Conservation (phyloP, 2,797 vertebrate species). For the Clarias fuscus region DNA sequence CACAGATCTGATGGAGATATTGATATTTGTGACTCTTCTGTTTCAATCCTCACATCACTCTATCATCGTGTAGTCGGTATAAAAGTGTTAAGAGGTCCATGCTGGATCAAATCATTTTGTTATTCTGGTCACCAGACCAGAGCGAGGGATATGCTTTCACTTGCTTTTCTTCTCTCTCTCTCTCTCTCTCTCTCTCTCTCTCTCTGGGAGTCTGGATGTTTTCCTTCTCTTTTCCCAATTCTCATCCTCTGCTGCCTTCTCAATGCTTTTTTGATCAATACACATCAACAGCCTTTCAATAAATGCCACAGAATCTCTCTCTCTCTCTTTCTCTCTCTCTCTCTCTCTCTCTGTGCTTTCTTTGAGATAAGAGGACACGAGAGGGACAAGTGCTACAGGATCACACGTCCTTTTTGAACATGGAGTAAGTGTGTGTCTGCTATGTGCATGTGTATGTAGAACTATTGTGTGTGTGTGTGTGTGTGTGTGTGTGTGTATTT, state of each 20-base stretch:
- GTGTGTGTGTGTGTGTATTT: neutral
- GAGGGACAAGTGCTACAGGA: neutral
- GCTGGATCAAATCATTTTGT: neutral
- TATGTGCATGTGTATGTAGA: neutral
- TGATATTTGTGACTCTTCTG: neutral
- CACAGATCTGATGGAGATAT: neutral
- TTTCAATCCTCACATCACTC: neutral
- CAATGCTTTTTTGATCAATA: conserved; percentile 20
- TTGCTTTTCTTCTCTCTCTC: neutral
- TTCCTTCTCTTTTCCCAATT: neutral
- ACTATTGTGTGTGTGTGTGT: neutral
- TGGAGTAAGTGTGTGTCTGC: neutral
- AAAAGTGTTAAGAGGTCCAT: neutral
- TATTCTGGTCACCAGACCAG: neutral
- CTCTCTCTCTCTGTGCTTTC: neutral
- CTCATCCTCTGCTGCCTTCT: conserved; percentile 4
- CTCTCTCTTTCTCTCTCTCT: neutral
- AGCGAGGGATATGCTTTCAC: neutral
- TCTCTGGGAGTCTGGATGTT: neutral
- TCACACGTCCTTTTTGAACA: neutral
- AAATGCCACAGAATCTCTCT: neutral
- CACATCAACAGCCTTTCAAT: conserved; percentile 14
- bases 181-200: neutral
- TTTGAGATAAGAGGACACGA: neutral
- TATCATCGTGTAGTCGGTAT: neutral